Base-by-base conservation (phyloP, 2,888 invertebrate genomes). In the Apotomis turbidana region DNA sequence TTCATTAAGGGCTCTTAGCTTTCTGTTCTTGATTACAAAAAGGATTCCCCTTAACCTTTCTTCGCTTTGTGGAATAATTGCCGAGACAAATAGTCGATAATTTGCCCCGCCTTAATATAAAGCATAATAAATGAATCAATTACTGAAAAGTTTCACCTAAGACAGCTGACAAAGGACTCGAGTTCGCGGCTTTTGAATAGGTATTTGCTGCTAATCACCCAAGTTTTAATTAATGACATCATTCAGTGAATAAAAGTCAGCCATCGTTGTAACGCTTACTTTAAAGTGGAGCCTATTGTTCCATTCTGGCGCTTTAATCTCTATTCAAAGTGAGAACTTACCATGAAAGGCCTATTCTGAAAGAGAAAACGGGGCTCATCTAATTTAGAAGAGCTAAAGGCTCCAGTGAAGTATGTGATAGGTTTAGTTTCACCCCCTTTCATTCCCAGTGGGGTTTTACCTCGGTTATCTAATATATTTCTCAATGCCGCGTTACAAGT, bases 211-310 rank as follows among this genome's bases (percentile, higher is more conserved):
- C 82, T 89, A 89, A 90, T 90, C 86, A 83, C 83, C 83, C 76
- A 89, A 90, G 85, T 89, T 90, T 87, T 85, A 87, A 89, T 88
- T 85, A 88, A 90, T 87, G 83, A 80, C 81, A 78, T 81, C 83
- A 83, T 80, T 87, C 84, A 80, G 78, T 79, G 79, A 80, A 83
- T 85, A 85, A 86, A 86, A 87, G 80, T 85, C 79, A 74, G 79
- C 77, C 79, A 75, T 80, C 67, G 67, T 51, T 57, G 67, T 61
- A 64, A 67, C 67, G 71, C 67, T 71, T 71, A 71, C 51, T 71
- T 71, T 71, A 71, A 71, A 70, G 63, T 52, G 63, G 63, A 54
- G 46, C 54, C 52, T 57, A 72, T 68, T 72, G 72, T 68, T 72
- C 63, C 27, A 49, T 62, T 68, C 68, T 63, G 62, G 55, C 63